phyloP scores from a whole-genome alignment of 2,113 vertebrate genomes.

The Proterorhinus semilunaris region DNA sequence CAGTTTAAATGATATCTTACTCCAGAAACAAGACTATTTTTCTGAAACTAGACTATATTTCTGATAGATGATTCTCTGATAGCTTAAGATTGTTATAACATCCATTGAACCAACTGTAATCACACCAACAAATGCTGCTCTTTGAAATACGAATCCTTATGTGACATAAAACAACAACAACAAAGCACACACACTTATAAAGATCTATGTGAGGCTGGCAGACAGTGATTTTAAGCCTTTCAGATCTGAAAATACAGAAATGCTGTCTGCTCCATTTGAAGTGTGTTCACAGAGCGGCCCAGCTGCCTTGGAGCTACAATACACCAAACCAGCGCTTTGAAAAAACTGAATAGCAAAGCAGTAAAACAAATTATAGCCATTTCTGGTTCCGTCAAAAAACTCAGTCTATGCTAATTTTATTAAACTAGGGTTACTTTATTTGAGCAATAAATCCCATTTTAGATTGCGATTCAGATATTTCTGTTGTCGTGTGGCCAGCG shows the following conservation, averaged over 20 bases:
- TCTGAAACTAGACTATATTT: too few relatives aligned
- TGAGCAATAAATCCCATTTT: conserved; percentile 4
- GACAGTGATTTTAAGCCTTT: conserved; percentile 28
- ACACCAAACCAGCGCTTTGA: conserved; percentile 12
- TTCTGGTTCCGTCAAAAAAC: not conserved
- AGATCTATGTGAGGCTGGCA: conserved; percentile 13
- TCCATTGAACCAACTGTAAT: not conserved
- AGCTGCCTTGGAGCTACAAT: conserved; percentile 27
- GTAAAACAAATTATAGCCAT: not conserved
- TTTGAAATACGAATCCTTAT: not conserved
- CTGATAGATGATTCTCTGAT: too few relatives aligned
- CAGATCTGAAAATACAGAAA: conserved; percentile 23
- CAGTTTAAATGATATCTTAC: too few relatives aligned
- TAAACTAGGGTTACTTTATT: not conserved
- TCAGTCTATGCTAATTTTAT: not conserved
- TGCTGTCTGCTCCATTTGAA: conserved; percentile 44
- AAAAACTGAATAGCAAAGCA: conserved; percentile 15
- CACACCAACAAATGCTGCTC: not conserved
- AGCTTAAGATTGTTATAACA: too few relatives aligned
- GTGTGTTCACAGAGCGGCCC: conserved; percentile 11
- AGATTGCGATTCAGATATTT: conserved; percentile 39
- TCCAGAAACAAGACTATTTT: too few relatives aligned
- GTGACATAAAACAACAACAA: not conserved
- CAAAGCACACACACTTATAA: conserved; percentile 7
- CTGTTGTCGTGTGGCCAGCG: conserved; percentile 33